Conservation (phyloP, 2,888 invertebrate genomes). For the Entomobrya proxima region DNA sequence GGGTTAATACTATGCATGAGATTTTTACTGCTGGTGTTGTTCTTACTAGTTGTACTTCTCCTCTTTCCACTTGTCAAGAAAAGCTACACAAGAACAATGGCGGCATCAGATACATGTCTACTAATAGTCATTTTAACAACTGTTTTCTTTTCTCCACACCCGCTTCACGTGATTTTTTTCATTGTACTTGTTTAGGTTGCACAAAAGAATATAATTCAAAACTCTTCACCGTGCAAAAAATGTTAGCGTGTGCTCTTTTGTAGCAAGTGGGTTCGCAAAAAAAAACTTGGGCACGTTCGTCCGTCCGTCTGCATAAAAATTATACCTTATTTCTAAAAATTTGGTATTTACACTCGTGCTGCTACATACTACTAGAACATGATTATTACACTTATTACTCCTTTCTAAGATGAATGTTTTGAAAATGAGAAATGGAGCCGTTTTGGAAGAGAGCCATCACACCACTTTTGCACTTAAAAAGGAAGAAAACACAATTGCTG, state of each 20-base stretch:
- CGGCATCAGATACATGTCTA: neutral
- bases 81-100: neutral
- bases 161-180: conserved; percentile 17
- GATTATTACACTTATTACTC: neutral
- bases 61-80: conserved; percentile 19
- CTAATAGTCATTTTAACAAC: neutral
- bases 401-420: neutral
- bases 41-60: neutral
- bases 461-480: neutral
- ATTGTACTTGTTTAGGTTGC: neutral
- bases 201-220: neutral
- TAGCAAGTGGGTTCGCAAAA: neutral
- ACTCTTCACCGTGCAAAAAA: conserved; percentile 30
- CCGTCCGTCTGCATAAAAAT: conserved; percentile 4
- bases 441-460: neutral
- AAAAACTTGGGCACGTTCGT: neutral
- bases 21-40: conserved; percentile 41
- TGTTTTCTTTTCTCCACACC: neutral
- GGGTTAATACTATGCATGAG: conserved; percentile 65
- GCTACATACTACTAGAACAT: too few relatives aligned
- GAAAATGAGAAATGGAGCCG: neutral
- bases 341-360: too few relatives aligned
- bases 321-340: neutral
- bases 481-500: neutral
- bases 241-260: conserved; percentile 1